These are phyloP conservation scores for Zaprionus vittiger DNA, from an alignment of 1,140 invertebrate genomes.

Conservation along the genomic window DNA sequence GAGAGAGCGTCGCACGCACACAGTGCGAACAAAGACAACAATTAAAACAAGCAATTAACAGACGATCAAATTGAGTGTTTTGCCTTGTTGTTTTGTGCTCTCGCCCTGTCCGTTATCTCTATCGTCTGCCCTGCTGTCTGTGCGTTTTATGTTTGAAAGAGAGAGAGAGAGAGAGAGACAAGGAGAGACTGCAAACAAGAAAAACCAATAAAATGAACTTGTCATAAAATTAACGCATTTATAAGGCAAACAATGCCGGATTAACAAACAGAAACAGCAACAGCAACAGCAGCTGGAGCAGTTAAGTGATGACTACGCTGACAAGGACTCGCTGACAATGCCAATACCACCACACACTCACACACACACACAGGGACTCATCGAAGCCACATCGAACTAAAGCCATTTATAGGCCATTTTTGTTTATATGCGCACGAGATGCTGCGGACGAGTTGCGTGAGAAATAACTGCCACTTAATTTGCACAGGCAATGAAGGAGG, in stretches of 20 bases:
- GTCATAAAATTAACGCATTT: conserved; percentile 83
- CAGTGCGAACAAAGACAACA: conserved; percentile 57
- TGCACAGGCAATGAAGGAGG: conserved; percentile 34
- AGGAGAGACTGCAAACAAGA: conserved; percentile 50
- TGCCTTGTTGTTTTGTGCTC: conserved; percentile 40
- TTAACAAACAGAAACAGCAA: conserved; percentile 61
- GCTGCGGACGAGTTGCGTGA: conserved; percentile 76
- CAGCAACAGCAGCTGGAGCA: conserved; percentile 3
- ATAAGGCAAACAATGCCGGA: conserved; percentile 78
- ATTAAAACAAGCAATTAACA: conserved; percentile 79
- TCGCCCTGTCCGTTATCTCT: conserved; percentile 42
- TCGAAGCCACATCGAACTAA: conserved; percentile 57
- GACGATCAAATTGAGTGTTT: conserved; percentile 75
- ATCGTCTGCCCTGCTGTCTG: conserved; percentile 2
- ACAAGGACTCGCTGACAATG: conserved; percentile 40
- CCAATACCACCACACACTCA: conserved; percentile 1
- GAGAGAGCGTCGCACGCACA: conserved; percentile 5
- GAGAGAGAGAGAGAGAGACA: conserved; percentile 8
- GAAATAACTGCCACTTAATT: conserved; percentile 79
- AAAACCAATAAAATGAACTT: conserved; percentile 81
- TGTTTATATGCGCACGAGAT: conserved; percentile 57
- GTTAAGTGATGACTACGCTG: conserved; percentile 30
- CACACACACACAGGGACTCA: conserved; percentile 24
- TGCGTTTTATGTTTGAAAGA: conserved; percentile 54
- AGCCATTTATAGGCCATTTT: conserved; percentile 76